Evolutionary conservation across 2,797 vertebrate genomes (phyloP).

Genomic region (Huso huso): DNA sequence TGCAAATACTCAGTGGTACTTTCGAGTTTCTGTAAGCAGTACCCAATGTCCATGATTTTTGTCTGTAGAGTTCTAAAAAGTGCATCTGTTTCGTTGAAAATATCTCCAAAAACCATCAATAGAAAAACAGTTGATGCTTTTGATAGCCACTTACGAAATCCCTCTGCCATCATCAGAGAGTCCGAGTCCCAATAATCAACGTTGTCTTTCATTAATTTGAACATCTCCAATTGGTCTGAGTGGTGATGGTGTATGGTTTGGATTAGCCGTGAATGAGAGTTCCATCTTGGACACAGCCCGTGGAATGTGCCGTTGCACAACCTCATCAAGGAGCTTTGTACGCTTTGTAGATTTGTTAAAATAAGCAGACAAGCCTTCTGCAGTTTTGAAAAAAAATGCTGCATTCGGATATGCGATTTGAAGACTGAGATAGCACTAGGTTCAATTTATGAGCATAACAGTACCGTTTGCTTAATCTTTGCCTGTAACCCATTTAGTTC

Average conservation of each 20-base stretch:
- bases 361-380: background rate
- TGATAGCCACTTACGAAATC: conserved; percentile 10
- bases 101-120: conserved; percentile 10
- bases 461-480: conserved; percentile 13
- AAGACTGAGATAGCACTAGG: conserved; percentile 13
- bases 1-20: conserved; percentile 14
- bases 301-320: conserved; percentile 15
- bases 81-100: conserved; percentile 8
- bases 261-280: no score
- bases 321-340: conserved; percentile 15
- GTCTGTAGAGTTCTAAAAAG: conserved; percentile 13
- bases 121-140: conserved; percentile 17
- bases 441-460: conserved; percentile 21
- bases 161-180: conserved; percentile 10
- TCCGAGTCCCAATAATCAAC: conserved; percentile 11
- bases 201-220: conserved; percentile 6
- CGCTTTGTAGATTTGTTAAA: conserved; percentile 14
- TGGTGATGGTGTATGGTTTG: no score
- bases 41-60: conserved; percentile 16
- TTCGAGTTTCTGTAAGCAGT: conserved; percentile 4
- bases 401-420: conserved; percentile 12
- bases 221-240: conserved; percentile 13
- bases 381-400: conserved; percentile 17
- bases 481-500: conserved; percentile 12
- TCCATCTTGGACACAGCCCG: conserved; percentile 13